Evolutionary conservation across 2,888 invertebrate species (phyloP).

Genomic region (Lepas anatifera): DNA sequence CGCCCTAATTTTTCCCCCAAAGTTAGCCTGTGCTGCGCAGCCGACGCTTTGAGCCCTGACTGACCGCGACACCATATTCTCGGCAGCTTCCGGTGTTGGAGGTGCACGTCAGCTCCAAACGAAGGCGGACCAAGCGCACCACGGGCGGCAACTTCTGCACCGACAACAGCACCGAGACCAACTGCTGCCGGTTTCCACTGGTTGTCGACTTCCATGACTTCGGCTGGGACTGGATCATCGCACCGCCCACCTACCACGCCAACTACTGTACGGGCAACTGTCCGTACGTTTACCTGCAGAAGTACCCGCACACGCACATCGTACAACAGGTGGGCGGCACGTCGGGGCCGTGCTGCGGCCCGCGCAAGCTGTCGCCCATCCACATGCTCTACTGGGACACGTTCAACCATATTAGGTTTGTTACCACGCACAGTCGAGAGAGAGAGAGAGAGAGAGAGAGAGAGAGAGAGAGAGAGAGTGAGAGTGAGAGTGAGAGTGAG

Average conservation of each 20-base stretch:
- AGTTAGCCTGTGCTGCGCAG: no score
- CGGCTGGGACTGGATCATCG: constrained; percentile 97
- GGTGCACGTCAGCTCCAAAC: constrained; percentile 26
- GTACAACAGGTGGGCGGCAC: constrained; percentile 23
- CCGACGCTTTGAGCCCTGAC: no score
- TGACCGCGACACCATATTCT: constrained; percentile 19
- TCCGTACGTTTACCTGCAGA: constrained; percentile 39
- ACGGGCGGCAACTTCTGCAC: constrained; percentile 65
- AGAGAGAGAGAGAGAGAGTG: no score
- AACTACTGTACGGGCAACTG: constrained; percentile 95
- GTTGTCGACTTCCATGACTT: constrained; percentile 88
- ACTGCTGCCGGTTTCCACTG: constrained; percentile 89
- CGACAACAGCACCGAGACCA: constrained; percentile 60
- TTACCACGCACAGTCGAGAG: no score
- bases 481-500: no score
- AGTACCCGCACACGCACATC: constrained; percentile 23
- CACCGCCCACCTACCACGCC: constrained; percentile 86
- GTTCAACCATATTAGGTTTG: not conserved
- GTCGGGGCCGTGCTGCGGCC: constrained; percentile 24
- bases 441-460: no score
- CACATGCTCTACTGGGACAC: constrained; percentile 25
- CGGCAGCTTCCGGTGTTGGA: constrained; percentile 24
- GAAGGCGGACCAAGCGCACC: constrained; percentile 53
- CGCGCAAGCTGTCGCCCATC: constrained; percentile 23
- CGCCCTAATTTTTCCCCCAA: no score